Evolutionary conservation across 2,888 invertebrate genomes (phyloP).

Genomic region (Phengaris alcon): DNA sequence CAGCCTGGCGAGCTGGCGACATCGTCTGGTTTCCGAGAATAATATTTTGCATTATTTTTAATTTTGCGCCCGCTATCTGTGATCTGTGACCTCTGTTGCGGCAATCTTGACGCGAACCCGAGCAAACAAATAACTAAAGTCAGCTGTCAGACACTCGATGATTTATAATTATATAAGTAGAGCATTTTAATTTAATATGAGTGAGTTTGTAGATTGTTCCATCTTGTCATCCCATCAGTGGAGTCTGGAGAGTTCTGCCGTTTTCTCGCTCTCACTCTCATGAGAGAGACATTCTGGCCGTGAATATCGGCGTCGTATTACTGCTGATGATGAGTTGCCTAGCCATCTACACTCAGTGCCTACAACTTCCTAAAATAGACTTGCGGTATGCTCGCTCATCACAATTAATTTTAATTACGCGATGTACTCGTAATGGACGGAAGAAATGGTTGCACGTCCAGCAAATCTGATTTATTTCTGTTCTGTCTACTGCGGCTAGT

Average conservation of each 20-base stretch:
- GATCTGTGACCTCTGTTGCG: constrained; percentile 28
- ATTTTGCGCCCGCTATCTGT: constrained; percentile 28
- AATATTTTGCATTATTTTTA: constrained; percentile 26
- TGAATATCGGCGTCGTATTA: too few relatives aligned
- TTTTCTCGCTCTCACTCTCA: too few relatives aligned
- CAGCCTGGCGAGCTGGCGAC: not conserved
- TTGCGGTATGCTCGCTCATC: constrained; percentile 28
- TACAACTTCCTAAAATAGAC: constrained; percentile 21
- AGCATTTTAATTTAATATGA: too few relatives aligned
- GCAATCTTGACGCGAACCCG: constrained; percentile 21
- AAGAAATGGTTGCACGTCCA: constrained; percentile 28
- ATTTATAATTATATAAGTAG: too few relatives aligned
- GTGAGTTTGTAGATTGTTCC: too few relatives aligned
- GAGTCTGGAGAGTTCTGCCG: too few relatives aligned
- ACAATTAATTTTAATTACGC: constrained; percentile 31
- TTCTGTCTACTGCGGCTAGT: not conserved
- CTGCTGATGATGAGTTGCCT: too few relatives aligned
- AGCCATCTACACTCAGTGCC: too few relatives aligned
- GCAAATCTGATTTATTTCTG: constrained; percentile 27
- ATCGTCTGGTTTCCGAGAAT: constrained; percentile 24
- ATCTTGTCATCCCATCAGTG: too few relatives aligned
- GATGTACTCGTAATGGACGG: not conserved
- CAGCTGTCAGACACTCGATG: too few relatives aligned
- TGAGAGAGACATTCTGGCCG: too few relatives aligned
- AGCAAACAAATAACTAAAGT: not conserved